Conservation (phyloP, 1,140 invertebrate genomes). For the Calycopis cecrops region DNA sequence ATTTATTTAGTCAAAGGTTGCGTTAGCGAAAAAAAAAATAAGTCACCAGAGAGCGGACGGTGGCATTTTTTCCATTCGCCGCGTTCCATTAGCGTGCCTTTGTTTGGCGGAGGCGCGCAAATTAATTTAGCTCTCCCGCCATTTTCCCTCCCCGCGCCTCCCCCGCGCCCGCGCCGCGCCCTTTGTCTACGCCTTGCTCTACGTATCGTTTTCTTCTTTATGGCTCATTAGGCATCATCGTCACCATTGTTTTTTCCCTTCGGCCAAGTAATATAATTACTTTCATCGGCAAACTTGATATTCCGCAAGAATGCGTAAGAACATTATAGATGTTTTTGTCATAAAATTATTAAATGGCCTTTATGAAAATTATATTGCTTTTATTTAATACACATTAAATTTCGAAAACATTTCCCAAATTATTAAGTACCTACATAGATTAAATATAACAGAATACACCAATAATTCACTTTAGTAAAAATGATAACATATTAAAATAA, state of each 20-base stretch:
- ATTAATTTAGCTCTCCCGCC: slow-evolving; percentile 75
- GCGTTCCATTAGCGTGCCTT: slow-evolving; percentile 74
- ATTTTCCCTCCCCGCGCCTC: slow-evolving; percentile 63
- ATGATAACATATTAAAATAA: no score
- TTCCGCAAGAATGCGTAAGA: neutral
- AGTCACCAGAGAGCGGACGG: slow-evolving; percentile 71
- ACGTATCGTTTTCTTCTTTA: slow-evolving; percentile 75
- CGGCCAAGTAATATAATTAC: slow-evolving; percentile 63
- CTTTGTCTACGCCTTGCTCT: slow-evolving; percentile 71
- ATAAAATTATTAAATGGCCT: no score
- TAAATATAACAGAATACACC: no score
- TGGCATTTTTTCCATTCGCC: slow-evolving; percentile 74
- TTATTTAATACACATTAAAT: no score
- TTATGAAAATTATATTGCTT: no score
- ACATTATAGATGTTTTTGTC: no score
- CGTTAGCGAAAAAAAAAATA: slow-evolving; percentile 68
- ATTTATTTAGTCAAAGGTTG: slow-evolving; percentile 57
- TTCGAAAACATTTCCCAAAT: no score
- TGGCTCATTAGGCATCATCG: slow-evolving; percentile 73
- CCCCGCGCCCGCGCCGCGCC: slow-evolving; percentile 47
- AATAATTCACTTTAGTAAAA: no score
- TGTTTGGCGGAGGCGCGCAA: slow-evolving; percentile 74
- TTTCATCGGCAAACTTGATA: slow-evolving; percentile 36
- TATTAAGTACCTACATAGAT: no score
- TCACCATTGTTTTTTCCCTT: slow-evolving; percentile 69